Conservation (phyloP, 2,888 invertebrate genomes). For the Netelia melanura region DNA sequence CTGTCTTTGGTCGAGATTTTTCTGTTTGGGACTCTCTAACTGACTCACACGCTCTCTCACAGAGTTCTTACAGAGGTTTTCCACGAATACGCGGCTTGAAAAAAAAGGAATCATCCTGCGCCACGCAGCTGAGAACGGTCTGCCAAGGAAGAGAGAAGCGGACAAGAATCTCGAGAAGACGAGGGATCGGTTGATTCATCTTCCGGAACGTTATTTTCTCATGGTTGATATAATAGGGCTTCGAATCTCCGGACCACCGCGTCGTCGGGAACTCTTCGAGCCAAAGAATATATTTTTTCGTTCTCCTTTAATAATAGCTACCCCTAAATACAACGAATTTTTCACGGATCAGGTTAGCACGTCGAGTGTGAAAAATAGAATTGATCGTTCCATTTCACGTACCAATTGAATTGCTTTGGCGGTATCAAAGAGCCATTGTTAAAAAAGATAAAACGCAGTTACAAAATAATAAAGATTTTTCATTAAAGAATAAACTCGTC, state of each 20-base stretch:
- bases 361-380: slow-evolving; percentile 30
- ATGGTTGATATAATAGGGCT: slow-evolving; percentile 54
- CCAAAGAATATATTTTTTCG: slow-evolving; percentile 24
- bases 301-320: slow-evolving; percentile 14
- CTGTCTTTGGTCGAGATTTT: slow-evolving; percentile 24
- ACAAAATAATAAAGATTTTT: too few species aligned
- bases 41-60: slow-evolving; percentile 10
- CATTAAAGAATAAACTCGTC: too few species aligned
- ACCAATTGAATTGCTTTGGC: neutral
- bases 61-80: slow-evolving; percentile 34
- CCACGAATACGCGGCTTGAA: slow-evolving; percentile 17
- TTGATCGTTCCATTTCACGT: slow-evolving; percentile 31
- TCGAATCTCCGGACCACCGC: slow-evolving; percentile 59
- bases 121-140: slow-evolving; percentile 34
- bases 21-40: slow-evolving; percentile 11
- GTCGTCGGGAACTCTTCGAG: slow-evolving; percentile 22
- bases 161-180: slow-evolving; percentile 56
- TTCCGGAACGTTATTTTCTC: slow-evolving; percentile 59
- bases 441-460: too few species aligned
- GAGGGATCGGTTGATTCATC: slow-evolving; percentile 64
- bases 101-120: slow-evolving; percentile 47
- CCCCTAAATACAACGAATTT: slow-evolving; percentile 28
- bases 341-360: slow-evolving; percentile 35
- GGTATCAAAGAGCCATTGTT: neutral
- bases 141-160: neutral